These are phyloP conservation scores for Mesitornis unicolor DNA, from an alignment of 2,113 vertebrate genomes.

Conservation along the genomic window DNA sequence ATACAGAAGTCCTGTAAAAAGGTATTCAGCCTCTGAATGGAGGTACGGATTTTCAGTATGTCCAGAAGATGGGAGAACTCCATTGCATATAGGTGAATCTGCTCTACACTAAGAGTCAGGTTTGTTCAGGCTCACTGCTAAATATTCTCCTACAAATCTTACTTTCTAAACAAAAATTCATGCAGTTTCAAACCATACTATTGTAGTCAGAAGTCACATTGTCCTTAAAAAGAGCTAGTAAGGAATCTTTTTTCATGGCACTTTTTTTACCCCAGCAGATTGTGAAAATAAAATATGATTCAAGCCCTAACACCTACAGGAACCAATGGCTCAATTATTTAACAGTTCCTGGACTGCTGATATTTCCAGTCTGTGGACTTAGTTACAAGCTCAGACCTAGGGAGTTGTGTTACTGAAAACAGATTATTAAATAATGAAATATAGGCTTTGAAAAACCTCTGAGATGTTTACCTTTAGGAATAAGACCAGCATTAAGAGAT, in stretches of 20 bases:
- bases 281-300: slow-evolving; percentile 46
- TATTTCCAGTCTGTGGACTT: slow-evolving; percentile 60
- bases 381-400: slow-evolving; percentile 51
- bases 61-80: neutral
- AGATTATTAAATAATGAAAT: slow-evolving; percentile 75
- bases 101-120: neutral
- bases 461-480: slow-evolving; percentile 69
- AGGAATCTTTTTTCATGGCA: neutral
- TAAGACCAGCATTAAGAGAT: slow-evolving; percentile 65
- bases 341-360: slow-evolving; percentile 54
- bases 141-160: neutral
- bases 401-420: slow-evolving; percentile 60
- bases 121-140: neutral
- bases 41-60: neutral
- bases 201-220: neutral
- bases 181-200: neutral
- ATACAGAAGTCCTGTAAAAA: neutral
- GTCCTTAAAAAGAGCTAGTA: neutral
- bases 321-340: slow-evolving; percentile 64
- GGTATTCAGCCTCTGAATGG: neutral
- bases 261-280: slow-evolving; percentile 16
- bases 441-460: slow-evolving; percentile 58
- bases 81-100: neutral
- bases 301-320: slow-evolving; percentile 48
- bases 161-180: neutral